These are phyloP conservation scores for Agrotis exclamationis DNA, from an alignment of 2,888 invertebrate species.

Conservation along the genomic window DNA sequence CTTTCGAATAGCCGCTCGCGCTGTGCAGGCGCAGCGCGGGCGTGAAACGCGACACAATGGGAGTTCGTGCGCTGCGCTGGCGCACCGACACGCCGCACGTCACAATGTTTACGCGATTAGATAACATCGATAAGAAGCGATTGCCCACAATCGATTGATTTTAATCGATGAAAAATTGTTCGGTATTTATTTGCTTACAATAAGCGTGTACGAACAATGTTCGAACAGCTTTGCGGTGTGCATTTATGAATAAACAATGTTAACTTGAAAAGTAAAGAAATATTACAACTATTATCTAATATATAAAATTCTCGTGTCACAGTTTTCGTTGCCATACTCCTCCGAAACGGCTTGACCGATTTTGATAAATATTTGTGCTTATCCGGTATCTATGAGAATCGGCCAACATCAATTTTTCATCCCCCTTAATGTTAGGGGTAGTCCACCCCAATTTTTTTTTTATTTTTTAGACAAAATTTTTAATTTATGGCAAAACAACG, in stretches of 20 bases:
- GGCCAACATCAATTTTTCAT: too few relatives aligned
- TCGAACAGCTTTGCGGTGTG: slow-evolving; percentile 23
- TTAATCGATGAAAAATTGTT: slow-evolving; percentile 70
- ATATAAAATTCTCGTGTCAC: too few relatives aligned
- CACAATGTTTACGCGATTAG: slow-evolving; percentile 87
- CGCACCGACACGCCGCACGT: slow-evolving; percentile 73
- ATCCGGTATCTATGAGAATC: too few relatives aligned
- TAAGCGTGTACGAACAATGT: slow-evolving; percentile 33
- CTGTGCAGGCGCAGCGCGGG: slow-evolving; percentile 70
- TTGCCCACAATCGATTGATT: slow-evolving; percentile 76
- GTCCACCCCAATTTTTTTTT: too few relatives aligned
- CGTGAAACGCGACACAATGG: slow-evolving; percentile 85
- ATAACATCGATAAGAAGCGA: slow-evolving; percentile 78
- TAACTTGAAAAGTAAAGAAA: neutral
- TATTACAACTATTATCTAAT: too few relatives aligned
- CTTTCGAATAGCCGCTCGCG: slow-evolving; percentile 75
- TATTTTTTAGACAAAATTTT: too few relatives aligned
- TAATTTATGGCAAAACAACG: too few relatives aligned
- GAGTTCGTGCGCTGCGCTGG: slow-evolving; percentile 76
- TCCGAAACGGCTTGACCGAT: too few relatives aligned
- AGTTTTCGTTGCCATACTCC: too few relatives aligned
- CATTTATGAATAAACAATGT: slow-evolving; percentile 39
- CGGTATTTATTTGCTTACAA: slow-evolving; percentile 55
- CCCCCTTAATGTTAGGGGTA: too few relatives aligned
- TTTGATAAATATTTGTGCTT: too few relatives aligned